phyloP scores from a whole-genome alignment of 1,140 invertebrate species.

The Cotesia typhae region DNA sequence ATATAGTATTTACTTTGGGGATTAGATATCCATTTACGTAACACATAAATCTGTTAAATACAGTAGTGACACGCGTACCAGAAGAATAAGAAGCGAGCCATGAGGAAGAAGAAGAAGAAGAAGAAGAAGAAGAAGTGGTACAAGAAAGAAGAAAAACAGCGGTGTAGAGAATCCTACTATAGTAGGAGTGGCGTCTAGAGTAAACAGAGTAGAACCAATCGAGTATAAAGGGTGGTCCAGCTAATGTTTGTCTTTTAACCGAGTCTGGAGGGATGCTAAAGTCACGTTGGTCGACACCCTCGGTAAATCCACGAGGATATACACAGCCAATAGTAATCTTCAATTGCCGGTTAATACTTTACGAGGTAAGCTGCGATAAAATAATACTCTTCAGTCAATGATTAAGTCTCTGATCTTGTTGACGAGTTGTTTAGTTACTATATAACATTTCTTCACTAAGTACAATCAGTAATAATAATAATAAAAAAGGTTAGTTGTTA shows the following conservation, averaged over 20 bases:
- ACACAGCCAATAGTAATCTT: constrained; percentile 42
- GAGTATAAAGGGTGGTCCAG: constrained; percentile 53
- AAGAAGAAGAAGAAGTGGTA: constrained; percentile 9
- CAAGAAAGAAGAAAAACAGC: constrained; percentile 1
- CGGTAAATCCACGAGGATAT: background rate
- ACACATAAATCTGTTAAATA: constrained; percentile 33
- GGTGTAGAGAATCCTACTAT: background rate
- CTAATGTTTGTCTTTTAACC: constrained; percentile 50
- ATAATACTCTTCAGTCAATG: constrained; percentile 30
- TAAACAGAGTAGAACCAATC: constrained; percentile 57
- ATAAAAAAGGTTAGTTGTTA: background rate
- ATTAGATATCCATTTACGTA: constrained; percentile 12
- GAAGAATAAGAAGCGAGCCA: background rate
- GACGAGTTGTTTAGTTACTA: background rate
- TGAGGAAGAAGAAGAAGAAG: constrained; percentile 3
- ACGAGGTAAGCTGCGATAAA: constrained; percentile 21
- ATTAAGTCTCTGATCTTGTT: constrained; percentile 18
- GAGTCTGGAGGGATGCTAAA: constrained; percentile 47
- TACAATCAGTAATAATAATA: background rate
- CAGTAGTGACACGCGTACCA: constrained; percentile 14
- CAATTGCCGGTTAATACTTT: constrained; percentile 35
- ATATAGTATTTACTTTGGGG: constrained; percentile 18
- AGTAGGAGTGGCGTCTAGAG: constrained; percentile 49
- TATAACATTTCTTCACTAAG: background rate
- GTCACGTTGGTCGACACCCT: constrained; percentile 34